Base-by-base conservation (phyloP, 37 sponge, comb jelly and placozoan genomes). In the Aplysina aerophoba region DNA sequence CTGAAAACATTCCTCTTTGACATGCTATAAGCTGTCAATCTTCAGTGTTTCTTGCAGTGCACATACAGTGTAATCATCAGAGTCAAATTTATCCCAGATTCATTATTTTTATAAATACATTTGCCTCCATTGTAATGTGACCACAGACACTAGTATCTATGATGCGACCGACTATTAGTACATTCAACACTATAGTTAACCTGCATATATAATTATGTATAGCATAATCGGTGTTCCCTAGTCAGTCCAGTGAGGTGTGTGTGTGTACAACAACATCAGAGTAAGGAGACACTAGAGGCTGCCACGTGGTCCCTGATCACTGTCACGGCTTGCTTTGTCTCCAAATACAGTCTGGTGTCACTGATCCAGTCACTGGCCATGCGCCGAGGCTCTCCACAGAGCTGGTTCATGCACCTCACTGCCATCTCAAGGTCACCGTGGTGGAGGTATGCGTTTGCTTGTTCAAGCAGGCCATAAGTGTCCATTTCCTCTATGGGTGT, bases 301-400 rank as follows among this genome's bases (percentile, higher is more conserved):
- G 94, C 83, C 27, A 83, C 55, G 62, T 94, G 88, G 0, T 83
- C 79, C 16, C 81, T 60, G 28, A 95, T 79, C 1, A 91, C 85
- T 50, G 25, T 78, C 36, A 91, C 74, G 44, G 97, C 92, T 28
- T 96, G 97, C 15, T 44, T 59, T 14, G 94, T 94, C 59, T 94
- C 92, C 36, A 94, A 71, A 65, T 92, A 93, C 27, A 87, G 57
- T 40, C 90, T 55, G 0, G 90, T 92, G 71, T 96, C 92, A 3
- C n/a, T 38, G 60, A 96, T 66, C 97, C 97, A 96, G 67, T 96
- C 97, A 36, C 44, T 73, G 17, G 95, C 97, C 19, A 96, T 86
- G n/a, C 87, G 40, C 57, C 81, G 79, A 0, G 97, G 83, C 80
- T 94, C 95, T 67, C 94, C 94, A 50, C 55, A 44, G 36, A 96